Base-by-base conservation (phyloP, 2,797 vertebrate species). In the Mycteria americana region DNA sequence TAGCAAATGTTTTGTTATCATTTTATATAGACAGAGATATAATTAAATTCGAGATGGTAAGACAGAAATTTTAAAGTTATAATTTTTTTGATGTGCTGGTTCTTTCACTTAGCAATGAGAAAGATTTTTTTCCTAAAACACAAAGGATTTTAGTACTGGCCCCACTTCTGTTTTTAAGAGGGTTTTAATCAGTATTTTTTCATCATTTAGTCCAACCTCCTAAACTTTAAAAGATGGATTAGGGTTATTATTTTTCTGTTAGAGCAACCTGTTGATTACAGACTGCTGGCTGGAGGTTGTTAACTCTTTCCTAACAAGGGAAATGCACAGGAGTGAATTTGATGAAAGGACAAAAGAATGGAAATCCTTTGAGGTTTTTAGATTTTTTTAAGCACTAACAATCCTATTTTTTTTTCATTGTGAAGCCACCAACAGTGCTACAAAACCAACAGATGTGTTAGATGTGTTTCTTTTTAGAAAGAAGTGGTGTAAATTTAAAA, bases 1-100 rank as follows among this genome's bases (percentile, higher is more conserved):
- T 98, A 98, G 98, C 98, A 97, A 97, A 94, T 98, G 92, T 97
- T 98, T 97, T 94, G 95, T 94, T 97, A 54, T 98, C 93, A 28
- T 97, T 98, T 96, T 97, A 15, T 94, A 39, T 85, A 94, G 90
- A 85, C 82, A 94, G 92, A 96, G 93, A 93, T 94, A 84, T 92
- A 96, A 95, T 80, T 89, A 93, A 60, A 60, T 60, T 25, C 57
- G 25, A 37, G 57, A 37, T 27, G 16, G 24, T 60, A 27, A 77
- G 59, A 45, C 76, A 74, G 90, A 94, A 88, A 74, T 91, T 95
- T 54, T 45, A 50, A 94, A 96, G 82, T 95, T 97, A 25, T 68
- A 63, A 6, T 68, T 94, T 79, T 45, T 90, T 92, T 79, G 74
- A 78, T 75, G 73, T 88, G 94, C 93, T 82, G 88, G 41, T 84